Evolutionary conservation across 2,797 vertebrate species (phyloP), one percentile per base, ranked within the genome.

Genomic region (Paratrypauchen microcephalus): DNA sequence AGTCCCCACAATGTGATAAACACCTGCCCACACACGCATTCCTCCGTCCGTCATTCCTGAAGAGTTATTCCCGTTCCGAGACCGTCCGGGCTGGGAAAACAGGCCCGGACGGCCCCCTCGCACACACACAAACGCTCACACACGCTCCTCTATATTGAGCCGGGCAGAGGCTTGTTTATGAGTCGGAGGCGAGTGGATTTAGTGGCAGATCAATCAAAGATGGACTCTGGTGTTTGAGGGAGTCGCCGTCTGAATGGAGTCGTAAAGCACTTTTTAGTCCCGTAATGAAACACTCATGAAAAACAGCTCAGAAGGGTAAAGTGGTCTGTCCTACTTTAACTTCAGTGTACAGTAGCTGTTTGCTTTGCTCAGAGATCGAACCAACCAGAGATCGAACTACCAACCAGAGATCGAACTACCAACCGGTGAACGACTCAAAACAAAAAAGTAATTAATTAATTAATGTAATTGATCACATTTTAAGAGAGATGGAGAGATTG

Each of bases 111-210:
- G 86, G 73, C 82, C 81, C 87, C 74, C 81, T 80, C 55, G 23
- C 52, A 55, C 52, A 24, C 81, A 89, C 54, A 4, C 54, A 55
- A 11, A 56, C 54, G 16, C 12, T 16, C 50, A n/a, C 83, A 82
- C 87, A 73, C 83, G 80, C 90, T 86, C 84, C 86, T 87, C 87
- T 83, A 86, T 91, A 90, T 90, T 91, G 88, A 86, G 79, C 86
- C 79, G 89, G 88, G 89, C 85, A 90, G 91, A 86, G 82, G 83
- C 83, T 91, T 90, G 91, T 92, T 92, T 92, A 92, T 87, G 90
- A 91, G 86, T 74, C 85, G 84, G 87, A 80, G 80, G 78, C 83
- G 87, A 79, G 87, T 77, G 80, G 85, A 91, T 91, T 91, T 92
- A 92, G 84, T 84, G 86, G 87, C 85, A 87, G 89, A 91, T 92